A percentile compares a stretch with the other conserved stretches of the same genome.
Evolutionary conservation across 2,888 invertebrate genomes (phyloP).

Genomic region (Sarcophaga caerulescens): DNA sequence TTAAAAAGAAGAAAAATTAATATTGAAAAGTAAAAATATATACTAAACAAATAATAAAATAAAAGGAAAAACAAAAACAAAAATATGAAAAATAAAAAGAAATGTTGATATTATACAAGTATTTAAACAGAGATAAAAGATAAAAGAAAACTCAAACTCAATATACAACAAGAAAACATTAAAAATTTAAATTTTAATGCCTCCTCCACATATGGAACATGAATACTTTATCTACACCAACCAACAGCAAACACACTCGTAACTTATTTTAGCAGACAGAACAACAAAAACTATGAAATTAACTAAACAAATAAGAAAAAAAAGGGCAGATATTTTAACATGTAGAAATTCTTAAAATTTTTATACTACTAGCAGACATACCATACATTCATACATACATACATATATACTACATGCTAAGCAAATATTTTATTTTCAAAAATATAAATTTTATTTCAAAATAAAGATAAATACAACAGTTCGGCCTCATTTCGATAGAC

Average conservation of each 20-base stretch:
- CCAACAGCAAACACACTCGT: not conserved
- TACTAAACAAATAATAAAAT: constrained; percentile 9
- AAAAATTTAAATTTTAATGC: constrained; percentile 10
- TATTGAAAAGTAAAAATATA: constrained; percentile 34
- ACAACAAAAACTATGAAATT: not conserved
- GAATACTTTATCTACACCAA: constrained; percentile 63
- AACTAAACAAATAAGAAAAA: not conserved
- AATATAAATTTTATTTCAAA: not conserved
- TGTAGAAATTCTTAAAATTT: constrained; percentile 35
- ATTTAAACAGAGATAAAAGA: constrained; percentile 40
- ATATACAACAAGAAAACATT: not conserved
- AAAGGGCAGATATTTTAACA: constrained; percentile 18
- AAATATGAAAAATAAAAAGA: no score
- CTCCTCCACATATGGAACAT: constrained; percentile 49
- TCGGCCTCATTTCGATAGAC: not conserved
- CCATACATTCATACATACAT: not conserved
- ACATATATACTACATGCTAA: no score
- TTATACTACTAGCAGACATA: constrained; percentile 36
- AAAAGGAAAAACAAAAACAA: constrained; percentile 5
- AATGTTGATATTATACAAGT: constrained; percentile 63
- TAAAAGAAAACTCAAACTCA: constrained; percentile 21
- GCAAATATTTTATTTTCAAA: not conserved
- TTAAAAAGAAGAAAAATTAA: not conserved
- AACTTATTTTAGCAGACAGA: not conserved
- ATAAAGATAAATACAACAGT: not conserved